phyloP scores from a whole-genome alignment of 2,113 vertebrate genomes.

The Argyrosomus japonicus region DNA sequence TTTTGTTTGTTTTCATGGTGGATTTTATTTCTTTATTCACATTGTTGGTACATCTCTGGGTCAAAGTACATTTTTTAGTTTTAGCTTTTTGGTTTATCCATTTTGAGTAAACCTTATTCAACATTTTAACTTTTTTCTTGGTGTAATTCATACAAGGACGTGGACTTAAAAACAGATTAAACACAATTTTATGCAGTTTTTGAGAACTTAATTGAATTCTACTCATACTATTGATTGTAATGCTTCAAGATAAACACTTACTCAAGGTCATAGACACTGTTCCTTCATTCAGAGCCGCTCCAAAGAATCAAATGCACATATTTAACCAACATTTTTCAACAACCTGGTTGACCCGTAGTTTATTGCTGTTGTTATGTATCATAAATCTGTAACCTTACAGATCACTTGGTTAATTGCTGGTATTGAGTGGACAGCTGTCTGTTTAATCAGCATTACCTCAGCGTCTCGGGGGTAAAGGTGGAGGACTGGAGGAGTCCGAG shows the following conservation, averaged over 20 bases:
- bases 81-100: neutral
- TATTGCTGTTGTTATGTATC: constrained; percentile 40
- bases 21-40: neutral
- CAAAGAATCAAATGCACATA: neutral
- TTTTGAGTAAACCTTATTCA: neutral
- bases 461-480: constrained; percentile 77
- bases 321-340: constrained; percentile 19
- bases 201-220: neutral
- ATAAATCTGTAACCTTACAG: constrained; percentile 54
- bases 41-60: neutral
- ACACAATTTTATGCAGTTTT: neutral
- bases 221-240: neutral
- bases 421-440: constrained; percentile 77
- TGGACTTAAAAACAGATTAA: neutral
- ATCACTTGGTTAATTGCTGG: constrained; percentile 61
- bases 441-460: constrained; percentile 78
- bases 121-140: neutral
- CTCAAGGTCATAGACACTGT: neutral
- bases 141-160: neutral
- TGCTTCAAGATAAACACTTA: neutral
- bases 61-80: neutral
- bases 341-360: constrained; percentile 16
- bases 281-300: neutral
- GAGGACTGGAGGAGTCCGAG: constrained; percentile 48
- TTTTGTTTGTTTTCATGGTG: neutral